Evolutionary conservation across 2,113 vertebrate genomes (phyloP).

Genomic region (Myrmecophaga tridactyla): DNA sequence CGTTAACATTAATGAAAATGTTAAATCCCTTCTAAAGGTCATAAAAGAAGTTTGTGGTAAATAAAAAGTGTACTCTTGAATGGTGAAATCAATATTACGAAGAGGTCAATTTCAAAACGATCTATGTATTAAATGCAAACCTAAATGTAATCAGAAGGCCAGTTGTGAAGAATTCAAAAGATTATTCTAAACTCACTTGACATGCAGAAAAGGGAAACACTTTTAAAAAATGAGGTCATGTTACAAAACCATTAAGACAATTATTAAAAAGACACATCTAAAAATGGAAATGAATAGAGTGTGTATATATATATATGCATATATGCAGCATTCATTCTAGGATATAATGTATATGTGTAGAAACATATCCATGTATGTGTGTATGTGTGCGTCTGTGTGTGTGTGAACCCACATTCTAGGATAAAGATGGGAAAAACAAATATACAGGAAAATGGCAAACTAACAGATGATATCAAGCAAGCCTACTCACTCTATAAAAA

Average conservation of each 20-base stretch:
- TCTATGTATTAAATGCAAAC: no score
- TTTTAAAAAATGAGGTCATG: neutral
- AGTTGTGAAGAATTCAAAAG: no score
- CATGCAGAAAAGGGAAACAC: neutral
- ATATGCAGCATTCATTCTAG: neutral
- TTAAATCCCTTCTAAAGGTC: neutral
- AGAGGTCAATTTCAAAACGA: neutral
- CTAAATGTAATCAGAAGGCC: no score
- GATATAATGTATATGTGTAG: neutral
- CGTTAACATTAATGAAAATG: neutral
- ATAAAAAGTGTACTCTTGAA: neutral
- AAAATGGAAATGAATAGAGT: neutral
- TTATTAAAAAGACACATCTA: neutral
- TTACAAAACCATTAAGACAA: neutral
- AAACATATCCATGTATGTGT: no score
- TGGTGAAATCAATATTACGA: neutral
- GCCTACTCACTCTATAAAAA: neutral
- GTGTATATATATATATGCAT: neutral
- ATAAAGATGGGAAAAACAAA: neutral
- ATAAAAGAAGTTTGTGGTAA: neutral
- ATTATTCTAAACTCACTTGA: neutral
- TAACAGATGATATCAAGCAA: neutral
- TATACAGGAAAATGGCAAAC: neutral
- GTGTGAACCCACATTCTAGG: neutral
- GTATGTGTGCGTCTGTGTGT: neutral